Base-by-base conservation (phyloP, 1,140 invertebrate species). In the Drosophila gunungcola region DNA sequence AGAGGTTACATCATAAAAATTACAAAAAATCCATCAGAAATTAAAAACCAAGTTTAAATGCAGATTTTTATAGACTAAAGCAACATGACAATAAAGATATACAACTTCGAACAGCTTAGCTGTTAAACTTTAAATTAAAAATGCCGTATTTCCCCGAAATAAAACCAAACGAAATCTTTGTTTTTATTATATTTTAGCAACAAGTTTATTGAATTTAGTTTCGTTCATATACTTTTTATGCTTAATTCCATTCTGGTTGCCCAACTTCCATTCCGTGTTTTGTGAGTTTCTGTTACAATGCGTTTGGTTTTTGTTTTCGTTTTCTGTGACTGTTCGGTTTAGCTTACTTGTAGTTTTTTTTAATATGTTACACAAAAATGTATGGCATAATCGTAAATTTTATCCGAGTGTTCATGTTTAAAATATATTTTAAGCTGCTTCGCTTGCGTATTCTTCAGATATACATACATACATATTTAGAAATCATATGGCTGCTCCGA, bases 131-230 rank as follows among this genome's bases (percentile, higher is more conserved):
- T 39, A 53, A 56, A n/a, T 13, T 36, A 4, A 32, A 29, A 27
- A n/a, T 27, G 1, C 25, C 7, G 3, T 34, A 9, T 29, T 13
- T 27, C 29, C 45, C 41, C 5, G 3, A 45, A 43, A 13, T 48
- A 13, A 12, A 67, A 61, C n/a, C 12, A 57, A 42, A 11, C 38
- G 58, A 52, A 25, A 39, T 25, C 7, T 49, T 46, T 56, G 58
- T 69, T 73, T 64, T 68, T 88, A 78, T 83, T 83, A 70, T 88
- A 88, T 88, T 78, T 88, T 89, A 84, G 84, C 84, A 89, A 89
- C 84, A 89, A 89, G 84, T 89, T 89, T 89, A 89, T 89, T 89
- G 84, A 89, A 89, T 89, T 89, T 80, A 78, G 83, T 64, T 84
- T 73, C 69, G 73, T 89, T 89, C 84, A 73, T 80, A 83, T 84